phyloP scores from a whole-genome alignment of 1,140 invertebrate genomes.

The Ectropis grisescens region DNA sequence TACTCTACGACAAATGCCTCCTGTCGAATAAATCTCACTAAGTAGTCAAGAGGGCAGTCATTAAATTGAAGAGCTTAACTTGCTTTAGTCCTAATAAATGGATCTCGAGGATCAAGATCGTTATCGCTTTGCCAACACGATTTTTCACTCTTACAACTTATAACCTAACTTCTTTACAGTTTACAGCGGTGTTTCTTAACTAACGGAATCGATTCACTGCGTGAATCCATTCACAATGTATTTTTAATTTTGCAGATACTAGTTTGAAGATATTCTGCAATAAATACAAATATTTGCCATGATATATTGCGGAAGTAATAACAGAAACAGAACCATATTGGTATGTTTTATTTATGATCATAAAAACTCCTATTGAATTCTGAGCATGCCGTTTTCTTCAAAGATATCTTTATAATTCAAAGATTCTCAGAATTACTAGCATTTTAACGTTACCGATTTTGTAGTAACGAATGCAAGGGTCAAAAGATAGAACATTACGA shows the following conservation, averaged over 20 bases:
- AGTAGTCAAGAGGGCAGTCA: not conserved
- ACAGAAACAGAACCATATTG: not conserved
- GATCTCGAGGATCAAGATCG: conserved; percentile 3
- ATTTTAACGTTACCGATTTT: not conserved
- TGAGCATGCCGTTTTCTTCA: too few relatives aligned
- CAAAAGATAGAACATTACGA: too few relatives aligned
- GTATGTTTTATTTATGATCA: not conserved
- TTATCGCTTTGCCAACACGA: conserved; percentile 1
- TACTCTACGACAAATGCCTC: not conserved
- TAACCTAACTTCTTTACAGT: not conserved
- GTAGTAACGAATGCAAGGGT: not conserved
- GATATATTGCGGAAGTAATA: not conserved
- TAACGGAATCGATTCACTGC: too few relatives aligned
- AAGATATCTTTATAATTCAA: not conserved
- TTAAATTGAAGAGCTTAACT: conserved; percentile 4
- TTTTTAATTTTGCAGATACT: not conserved
- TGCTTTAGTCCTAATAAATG: conserved; percentile 5
- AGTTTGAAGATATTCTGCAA: not conserved
- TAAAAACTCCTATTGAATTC: too few relatives aligned
- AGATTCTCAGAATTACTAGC: not conserved
- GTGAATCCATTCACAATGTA: not conserved
- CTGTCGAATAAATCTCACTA: not conserved
- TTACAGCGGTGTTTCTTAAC: not conserved
- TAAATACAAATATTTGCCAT: not conserved
- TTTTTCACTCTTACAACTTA: not conserved